phyloP scores from a whole-genome alignment of 2,113 vertebrate genomes.

The Delphinapterus leucas region DNA sequence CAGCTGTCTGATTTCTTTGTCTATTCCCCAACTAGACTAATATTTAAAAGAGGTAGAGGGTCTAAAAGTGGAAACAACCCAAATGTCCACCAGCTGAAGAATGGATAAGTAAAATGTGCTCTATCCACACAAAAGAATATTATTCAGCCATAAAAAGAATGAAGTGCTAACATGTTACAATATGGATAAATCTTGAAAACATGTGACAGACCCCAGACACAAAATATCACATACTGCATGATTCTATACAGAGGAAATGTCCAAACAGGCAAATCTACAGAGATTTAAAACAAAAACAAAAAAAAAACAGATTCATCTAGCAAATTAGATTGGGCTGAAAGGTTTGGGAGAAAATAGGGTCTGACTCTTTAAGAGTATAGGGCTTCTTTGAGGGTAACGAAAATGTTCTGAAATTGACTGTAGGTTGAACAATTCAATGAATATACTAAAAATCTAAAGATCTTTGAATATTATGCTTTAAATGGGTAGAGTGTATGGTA shows the following conservation, averaged over 20 bases:
- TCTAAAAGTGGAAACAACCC: neutral
- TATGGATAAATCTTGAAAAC: neutral
- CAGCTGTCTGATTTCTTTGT: neutral
- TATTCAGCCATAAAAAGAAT: neutral
- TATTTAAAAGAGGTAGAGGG: neutral
- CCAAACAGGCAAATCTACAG: neutral
- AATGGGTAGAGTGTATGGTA: neutral
- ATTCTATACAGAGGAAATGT: neutral
- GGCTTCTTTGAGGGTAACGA: neutral
- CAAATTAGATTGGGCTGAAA: neutral
- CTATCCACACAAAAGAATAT: neutral
- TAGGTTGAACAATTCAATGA: neutral
- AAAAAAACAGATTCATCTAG: neutral
- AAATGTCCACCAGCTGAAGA: neutral
- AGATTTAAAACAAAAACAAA: neutral
- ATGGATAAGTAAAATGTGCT: neutral
- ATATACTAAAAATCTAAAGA: neutral
- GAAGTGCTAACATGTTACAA: neutral
- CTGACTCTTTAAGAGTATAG: neutral
- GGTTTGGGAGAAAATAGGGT: neutral
- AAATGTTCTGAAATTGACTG: neutral
- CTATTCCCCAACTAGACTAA: neutral
- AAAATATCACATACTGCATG: neutral
- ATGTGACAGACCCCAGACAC: neutral
- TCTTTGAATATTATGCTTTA: neutral